Base-by-base conservation (phyloP, 1,140 invertebrate genomes). In the Sminthurides bifidus region DNA sequence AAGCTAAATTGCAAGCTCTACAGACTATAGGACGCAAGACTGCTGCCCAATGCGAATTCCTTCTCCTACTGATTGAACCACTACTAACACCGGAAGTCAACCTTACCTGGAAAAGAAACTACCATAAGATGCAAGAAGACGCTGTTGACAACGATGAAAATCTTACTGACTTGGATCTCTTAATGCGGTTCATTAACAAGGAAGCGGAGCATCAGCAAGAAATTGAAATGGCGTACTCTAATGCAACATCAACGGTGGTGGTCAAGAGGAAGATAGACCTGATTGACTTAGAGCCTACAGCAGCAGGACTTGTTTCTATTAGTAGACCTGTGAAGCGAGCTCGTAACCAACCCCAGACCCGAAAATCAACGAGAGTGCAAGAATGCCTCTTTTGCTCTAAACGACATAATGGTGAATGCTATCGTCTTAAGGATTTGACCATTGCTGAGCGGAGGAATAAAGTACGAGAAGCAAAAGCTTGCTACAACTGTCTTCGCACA, bases 131-230 rank as follows among this genome's bases (percentile, higher is more conserved):
- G 63, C 68, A 50, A 40, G 23, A 40, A 21, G 38, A 40, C 23
- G 5, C 3, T 3, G 5, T 3, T 40, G 38, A 21, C 38, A 4
- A 3, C n/a, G n/a, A n/a, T n/a, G n/a, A n/a, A n/a, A n/a, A n/a
- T n/a, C n/a, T 5, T 17, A 40, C n/a, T n/a, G 38, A 40, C 23
- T 40, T 40, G n/a, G n/a, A 4, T 63, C 69, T 3, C 49, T 66
- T 27, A 56, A 51, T 10, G 63, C 68, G 41, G 52, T 65, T 17
- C 29, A 63, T 23, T 64, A 66, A 19, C n/a, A 48, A 3, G 27
- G n/a, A n/a, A n/a, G n/a, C n/a, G n/a, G n/a, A n/a, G n/a, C n/a
- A n/a, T n/a, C n/a, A n/a, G n/a, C n/a, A 55, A 30, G 23, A 26
- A 23, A 31, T 12, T 15, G 17, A 30, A 23, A 50, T 33, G 26